Base-by-base conservation (phyloP, 2,888 invertebrate genomes). In the Andrena bucephala region DNA sequence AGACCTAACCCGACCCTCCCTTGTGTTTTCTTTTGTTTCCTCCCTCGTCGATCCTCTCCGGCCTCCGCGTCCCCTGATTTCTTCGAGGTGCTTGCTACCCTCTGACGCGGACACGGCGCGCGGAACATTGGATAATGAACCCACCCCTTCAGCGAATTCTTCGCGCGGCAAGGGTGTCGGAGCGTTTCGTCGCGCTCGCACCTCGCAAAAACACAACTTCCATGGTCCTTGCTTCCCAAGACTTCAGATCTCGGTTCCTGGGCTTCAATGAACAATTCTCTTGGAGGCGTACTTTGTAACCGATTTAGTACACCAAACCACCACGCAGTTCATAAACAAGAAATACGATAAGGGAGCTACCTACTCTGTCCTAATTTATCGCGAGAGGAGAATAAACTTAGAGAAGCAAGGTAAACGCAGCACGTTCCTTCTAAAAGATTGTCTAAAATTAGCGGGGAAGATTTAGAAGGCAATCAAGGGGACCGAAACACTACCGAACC, bases 51-150 rank as follows among this genome's bases (percentile, higher is more conserved):
- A 33, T 60, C 50, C 59, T 60, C 65, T 27, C 24, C 57, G 57
- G 57, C 70, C n/a, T 50, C 10, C 10, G 10, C n/a, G 57, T 27
- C 24, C 24, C 13, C 16, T 10, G 27, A 48, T 50, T 63, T 62
- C 33, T 33, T 29, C 20, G n/a, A 7, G n/a, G 10, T 48, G 3
- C 24, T 57, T 1, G 57, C 57, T 57, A 24, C 24, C 57, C 42
- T 42, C 42, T n/a, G 20, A 24, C 54, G 54, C 54, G 54, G 8
- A 54, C n/a, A n/a, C 4, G 4, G 4, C 16, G 65, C 66, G 67
- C 72, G 48, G 50, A 68, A 66, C 77, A 71, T 74, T 72, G 83
- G 65, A 76, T 83, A 84, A 84, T 76, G 83, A 84, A 78, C 62
- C 68, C 66, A 65, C 54, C 50, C 67, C 67, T 60, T 36, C 27